Evolutionary conservation across 2,113 vertebrate species (phyloP).

Genomic region (Crotalus tigris): DNA sequence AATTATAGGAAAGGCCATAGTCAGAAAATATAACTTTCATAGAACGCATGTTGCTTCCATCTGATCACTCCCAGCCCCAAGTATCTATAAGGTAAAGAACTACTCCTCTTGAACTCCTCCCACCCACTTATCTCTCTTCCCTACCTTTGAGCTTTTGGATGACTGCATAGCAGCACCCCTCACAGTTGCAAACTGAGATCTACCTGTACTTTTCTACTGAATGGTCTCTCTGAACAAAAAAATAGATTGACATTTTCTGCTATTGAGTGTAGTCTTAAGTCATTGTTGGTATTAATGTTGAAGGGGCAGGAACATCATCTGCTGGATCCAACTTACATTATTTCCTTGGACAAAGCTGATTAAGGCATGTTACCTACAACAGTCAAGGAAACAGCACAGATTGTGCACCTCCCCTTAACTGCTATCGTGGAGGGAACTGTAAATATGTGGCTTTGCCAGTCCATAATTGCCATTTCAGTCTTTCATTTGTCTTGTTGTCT

Average conservation of each 20-base stretch:
- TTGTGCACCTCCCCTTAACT: neutral
- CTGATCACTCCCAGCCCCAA: neutral
- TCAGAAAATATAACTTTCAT: neutral
- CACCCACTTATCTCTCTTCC: neutral
- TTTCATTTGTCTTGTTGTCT: neutral
- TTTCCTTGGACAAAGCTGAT: neutral
- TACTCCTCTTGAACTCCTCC: neutral
- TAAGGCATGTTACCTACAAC: neutral
- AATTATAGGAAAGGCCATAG: neutral
- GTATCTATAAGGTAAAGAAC: neutral
- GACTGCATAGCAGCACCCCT: neutral
- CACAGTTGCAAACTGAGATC: neutral
- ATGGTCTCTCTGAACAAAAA: neutral
- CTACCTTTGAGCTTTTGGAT: neutral
- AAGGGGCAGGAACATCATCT: neutral
- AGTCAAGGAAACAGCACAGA: neutral
- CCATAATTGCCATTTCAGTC: neutral
- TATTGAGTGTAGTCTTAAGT: neutral
- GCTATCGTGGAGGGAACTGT: neutral
- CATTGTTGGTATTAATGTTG: neutral
- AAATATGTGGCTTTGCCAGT: neutral
- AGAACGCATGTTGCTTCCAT: neutral
- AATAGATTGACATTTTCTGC: neutral
- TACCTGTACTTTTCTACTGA: neutral
- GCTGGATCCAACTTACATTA: neutral